These are phyloP conservation scores for Troides oblongomaculatus DNA, from an alignment of 2,888 invertebrate genomes.

Conservation along the genomic window DNA sequence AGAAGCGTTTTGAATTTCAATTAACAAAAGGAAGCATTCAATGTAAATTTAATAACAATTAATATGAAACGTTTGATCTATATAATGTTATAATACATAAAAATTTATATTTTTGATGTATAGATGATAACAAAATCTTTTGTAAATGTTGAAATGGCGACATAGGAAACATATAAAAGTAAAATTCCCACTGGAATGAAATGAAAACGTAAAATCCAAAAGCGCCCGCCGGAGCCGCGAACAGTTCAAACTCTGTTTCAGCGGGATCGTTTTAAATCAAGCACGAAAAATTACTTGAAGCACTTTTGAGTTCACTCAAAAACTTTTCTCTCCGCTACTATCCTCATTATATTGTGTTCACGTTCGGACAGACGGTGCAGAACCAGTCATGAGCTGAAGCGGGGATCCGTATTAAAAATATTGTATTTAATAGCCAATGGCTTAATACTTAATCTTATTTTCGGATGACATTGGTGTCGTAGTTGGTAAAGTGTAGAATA, in stretches of 20 bases:
- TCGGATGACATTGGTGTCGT: no score
- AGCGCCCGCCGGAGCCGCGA: constrained; percentile 44
- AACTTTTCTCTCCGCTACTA: constrained; percentile 63
- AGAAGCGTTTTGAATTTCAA: no score
- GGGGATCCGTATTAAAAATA: background rate
- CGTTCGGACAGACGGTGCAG: constrained; percentile 50
- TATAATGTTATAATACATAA: no score
- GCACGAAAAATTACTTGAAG: constrained; percentile 71
- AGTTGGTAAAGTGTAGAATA: no score
- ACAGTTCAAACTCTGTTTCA: constrained; percentile 56
- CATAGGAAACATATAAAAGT: background rate
- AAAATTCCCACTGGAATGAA: constrained; percentile 14
- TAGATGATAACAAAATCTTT: no score
- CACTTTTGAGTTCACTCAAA: constrained; percentile 66
- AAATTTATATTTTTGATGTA: no score
- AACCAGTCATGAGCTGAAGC: constrained; percentile 23
- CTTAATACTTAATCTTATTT: no score
- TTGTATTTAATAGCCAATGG: no score
- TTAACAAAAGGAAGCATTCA: no score
- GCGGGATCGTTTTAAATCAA: constrained; percentile 69
- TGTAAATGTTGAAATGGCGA: no score
- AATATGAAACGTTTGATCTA: no score
- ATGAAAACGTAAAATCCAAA: constrained; percentile 28
- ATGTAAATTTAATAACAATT: no score
- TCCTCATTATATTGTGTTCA: constrained; percentile 75